These are phyloP conservation scores for Saccostrea glomerata DNA, from an alignment of 1,140 invertebrate species.

Conservation along the genomic window DNA sequence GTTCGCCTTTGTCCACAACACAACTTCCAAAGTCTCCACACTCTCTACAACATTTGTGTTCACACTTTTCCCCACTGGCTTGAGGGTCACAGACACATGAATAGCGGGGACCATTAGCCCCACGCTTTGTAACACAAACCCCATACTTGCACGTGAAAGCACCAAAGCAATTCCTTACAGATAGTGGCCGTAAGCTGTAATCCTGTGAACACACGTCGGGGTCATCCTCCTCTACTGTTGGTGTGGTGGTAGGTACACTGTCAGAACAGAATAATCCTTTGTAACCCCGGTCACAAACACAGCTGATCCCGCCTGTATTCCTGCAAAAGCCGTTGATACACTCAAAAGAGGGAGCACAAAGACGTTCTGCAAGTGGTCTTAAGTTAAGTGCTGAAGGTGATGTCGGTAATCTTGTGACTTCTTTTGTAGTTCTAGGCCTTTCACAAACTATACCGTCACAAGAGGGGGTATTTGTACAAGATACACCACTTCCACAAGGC, in stretches of 20 bases:
- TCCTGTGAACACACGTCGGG: not conserved
- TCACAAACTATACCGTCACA: not conserved
- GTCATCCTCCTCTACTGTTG: not conserved
- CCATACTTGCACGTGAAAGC: not conserved
- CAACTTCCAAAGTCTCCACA: not conserved
- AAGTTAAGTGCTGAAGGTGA: not conserved
- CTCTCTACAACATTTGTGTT: not conserved
- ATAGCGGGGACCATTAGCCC: not conserved
- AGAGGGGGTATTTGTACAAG: not conserved
- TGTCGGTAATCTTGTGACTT: not conserved
- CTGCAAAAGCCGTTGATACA: slow-evolving; percentile 10
- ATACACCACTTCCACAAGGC: not conserved
- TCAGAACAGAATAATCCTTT: not conserved
- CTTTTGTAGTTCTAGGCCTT: not conserved
- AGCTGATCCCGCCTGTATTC: not conserved
- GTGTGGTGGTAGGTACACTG: not conserved
- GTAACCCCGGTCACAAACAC: not conserved
- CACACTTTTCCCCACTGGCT: not conserved
- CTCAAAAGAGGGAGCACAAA: slow-evolving; percentile 3
- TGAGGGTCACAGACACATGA: not conserved
- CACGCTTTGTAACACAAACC: not conserved
- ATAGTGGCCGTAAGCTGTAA: not conserved
- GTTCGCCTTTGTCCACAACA: not conserved
- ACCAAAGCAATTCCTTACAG: not conserved
- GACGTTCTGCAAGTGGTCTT: not conserved